These are phyloP conservation scores for Apis dorsata DNA, from an alignment of 1,140 invertebrate genomes.

Conservation along the genomic window DNA sequence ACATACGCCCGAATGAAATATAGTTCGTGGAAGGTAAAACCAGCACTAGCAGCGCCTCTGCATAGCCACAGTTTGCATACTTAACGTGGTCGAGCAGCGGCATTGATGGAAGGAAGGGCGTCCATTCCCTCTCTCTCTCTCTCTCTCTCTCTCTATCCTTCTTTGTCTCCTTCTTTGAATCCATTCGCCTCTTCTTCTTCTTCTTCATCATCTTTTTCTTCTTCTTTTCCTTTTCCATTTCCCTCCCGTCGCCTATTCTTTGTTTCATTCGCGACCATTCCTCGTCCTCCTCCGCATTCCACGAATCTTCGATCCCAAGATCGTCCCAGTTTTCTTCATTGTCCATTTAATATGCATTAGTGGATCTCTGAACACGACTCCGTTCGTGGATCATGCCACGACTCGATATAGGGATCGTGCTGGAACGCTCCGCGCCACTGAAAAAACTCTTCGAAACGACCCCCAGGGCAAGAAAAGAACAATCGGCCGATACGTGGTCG, in stretches of 20 bases:
- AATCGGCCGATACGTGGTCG: background rate
- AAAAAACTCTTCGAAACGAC: background rate
- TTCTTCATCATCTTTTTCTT: slow-evolving; percentile 1
- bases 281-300: slow-evolving; percentile 31
- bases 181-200: background rate
- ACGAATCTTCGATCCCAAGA: background rate
- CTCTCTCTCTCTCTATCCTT: no score
- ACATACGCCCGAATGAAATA: slow-evolving; percentile 46
- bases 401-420: no score
- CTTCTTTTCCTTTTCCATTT: background rate
- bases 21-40: slow-evolving; percentile 54
- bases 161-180: background rate
- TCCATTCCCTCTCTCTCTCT: slow-evolving; percentile 6
- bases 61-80: slow-evolving; percentile 46
- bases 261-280: slow-evolving; percentile 18
- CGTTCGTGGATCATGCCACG: no score
- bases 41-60: background rate
- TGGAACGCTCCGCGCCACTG: no score
- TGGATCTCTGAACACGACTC: no score
- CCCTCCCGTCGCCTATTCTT: no score
- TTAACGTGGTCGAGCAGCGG: slow-evolving; percentile 45
- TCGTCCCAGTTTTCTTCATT: background rate
- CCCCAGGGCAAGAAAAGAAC: background rate
- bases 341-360: no score
- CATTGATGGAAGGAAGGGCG: slow-evolving; percentile 32